Evolutionary conservation across 2,888 invertebrate species (phyloP), one percentile per base, ranked within the genome.

Genomic region (Melanostoma scalare): DNA sequence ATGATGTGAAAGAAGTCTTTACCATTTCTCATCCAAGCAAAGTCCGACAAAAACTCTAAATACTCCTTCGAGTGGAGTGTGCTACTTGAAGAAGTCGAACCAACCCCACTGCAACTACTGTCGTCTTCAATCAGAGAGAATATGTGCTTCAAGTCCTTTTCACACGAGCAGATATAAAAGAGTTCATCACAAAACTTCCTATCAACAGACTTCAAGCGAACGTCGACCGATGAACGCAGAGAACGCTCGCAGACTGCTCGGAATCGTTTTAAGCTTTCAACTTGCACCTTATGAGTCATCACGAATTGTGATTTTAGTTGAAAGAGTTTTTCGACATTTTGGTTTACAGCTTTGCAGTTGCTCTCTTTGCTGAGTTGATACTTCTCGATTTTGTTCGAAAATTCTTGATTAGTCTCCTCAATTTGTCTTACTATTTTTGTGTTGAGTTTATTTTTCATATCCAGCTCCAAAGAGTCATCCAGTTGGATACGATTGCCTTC

Each of bases 151-250:
- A 85, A 56, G 1, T 50, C 52, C 33, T 80, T 61, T 35, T 80
- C 85, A 30, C 85, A 80, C 2, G 85, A 80, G 2, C 10, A n/a
- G 5, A 85, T 76, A 53, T 85, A 85, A 53, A 79, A 80, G n/a
- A 79, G 33, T 58, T 85, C 85, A 63, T 85, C 85, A 42, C 85
- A 85, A 35, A 85, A 80, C 42, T 85, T 85, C 44, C 68, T 75
- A 33, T 85, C 48, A 8, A 85, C 33, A 2, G 85, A 75, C 46
- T 76, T 80, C 3, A 78, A 20, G 3, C 84, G 73, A 30, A 60
- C 20, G 0, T 71, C 84, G 0, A 84, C 71, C 2, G 36, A 44
- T 8, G 48, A 1, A 0, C 75, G 65, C 8, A 75, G 2, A 0
- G 20, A 44, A 9, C 48, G 55, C 30, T 42, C 8, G 40, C 84